Evolutionary conservation across 2,888 invertebrate species (phyloP).

Genomic region (Lycia hirtaria): DNA sequence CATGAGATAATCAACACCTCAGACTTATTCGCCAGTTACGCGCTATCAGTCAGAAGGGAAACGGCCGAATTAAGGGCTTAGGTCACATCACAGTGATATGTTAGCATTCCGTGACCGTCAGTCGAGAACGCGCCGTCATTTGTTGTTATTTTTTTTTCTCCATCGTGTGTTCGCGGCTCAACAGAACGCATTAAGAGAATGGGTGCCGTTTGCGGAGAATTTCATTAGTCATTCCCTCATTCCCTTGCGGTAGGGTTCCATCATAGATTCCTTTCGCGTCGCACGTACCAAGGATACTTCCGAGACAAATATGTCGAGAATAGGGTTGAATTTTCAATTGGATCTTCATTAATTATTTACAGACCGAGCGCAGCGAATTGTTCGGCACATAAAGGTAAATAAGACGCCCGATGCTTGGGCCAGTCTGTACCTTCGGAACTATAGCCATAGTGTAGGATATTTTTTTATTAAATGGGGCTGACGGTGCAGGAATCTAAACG

Average conservation of each 20-base stretch:
- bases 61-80: slow-evolving; percentile 18
- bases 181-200: slow-evolving; percentile 62
- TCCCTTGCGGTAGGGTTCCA: slow-evolving; percentile 58
- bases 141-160: slow-evolving; percentile 45
- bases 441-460: slow-evolving; percentile 22
- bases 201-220: slow-evolving; percentile 63
- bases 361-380: slow-evolving; percentile 46
- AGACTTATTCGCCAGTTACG: slow-evolving; percentile 6
- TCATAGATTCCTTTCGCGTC: slow-evolving; percentile 63
- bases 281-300: slow-evolving; percentile 56
- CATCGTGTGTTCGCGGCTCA: slow-evolving; percentile 50
- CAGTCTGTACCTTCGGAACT: slow-evolving; percentile 4
- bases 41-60: background rate
- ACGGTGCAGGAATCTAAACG: background rate
- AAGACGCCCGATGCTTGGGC: slow-evolving; percentile 40
- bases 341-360: slow-evolving; percentile 59
- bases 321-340: slow-evolving; percentile 61
- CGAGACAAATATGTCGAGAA: slow-evolving; percentile 57
- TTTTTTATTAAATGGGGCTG: slow-evolving; percentile 27
- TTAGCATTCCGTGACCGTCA: slow-evolving; percentile 40
- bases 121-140: slow-evolving; percentile 42
- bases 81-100: slow-evolving; percentile 36
- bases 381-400: slow-evolving; percentile 49
- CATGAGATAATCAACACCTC: too few species aligned
- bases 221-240: slow-evolving; percentile 70